Base-by-base conservation (phyloP, 2,797 vertebrate species). In the Cyprinodon diabolis region DNA sequence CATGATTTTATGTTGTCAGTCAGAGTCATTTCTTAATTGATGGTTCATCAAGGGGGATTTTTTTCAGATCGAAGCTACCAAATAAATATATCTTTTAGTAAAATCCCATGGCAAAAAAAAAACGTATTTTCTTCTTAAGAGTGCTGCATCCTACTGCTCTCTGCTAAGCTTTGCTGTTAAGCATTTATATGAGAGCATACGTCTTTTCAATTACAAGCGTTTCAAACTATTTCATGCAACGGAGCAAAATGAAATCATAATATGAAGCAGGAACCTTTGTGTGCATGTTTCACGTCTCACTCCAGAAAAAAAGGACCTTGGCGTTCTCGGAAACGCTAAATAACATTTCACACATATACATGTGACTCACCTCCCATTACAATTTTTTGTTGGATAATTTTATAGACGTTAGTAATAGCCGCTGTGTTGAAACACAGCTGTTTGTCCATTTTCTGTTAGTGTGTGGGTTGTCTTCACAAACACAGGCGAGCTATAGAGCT, bases 291-390 rank as follows among this genome's bases (percentile, higher is more conserved):
- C 40, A 60, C 63, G 51, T 70, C 51, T 70, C 25, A 66, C 49
- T 77, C 79, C 52, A 48, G 17, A 76, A 43, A 80, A 60, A 80
- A 66, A 69, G 56, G 48, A 51, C 69, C 83, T 75, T 60, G 48
- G 21, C 66, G 72, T 75, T 75, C 55, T 78, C 56, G 69, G 17
- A 77, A 75, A 63, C 2, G 58, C 1, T 63, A 71, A 30, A 71
- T 54, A 78, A 52, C 51, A 40, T 68, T n/a, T 78, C 66, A 71
- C 72, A n/a, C 72, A 51, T 9, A 76, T 73, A 43, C 76, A 76
- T 23, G 71, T 13, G 43, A 52, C 1, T 45, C 63, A 49, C 58
- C 14, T 69, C 47, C 68, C 35, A 66, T 66, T 37, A 43, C 67
- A 75, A 13, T 21, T 76, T 11, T 45, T 75, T 40, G 66, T 21